phyloP scores from a whole-genome alignment of 1,140 invertebrate genomes.

The Fragariocoptes setiger region DNA sequence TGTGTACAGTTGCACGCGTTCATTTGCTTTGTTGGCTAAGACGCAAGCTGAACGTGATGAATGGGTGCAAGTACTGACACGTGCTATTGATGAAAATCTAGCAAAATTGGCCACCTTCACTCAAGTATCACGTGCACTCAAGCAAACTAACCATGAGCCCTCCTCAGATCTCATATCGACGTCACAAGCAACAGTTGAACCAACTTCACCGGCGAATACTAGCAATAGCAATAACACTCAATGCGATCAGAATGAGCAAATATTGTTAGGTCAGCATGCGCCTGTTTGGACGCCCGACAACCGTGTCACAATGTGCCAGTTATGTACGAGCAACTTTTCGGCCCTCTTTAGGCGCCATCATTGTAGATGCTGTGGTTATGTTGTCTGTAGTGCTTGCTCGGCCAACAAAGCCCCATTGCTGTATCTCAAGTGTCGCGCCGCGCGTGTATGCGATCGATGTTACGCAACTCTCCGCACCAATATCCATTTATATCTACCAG shows the following conservation, averaged over 20 bases:
- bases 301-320: slow-evolving; percentile 34
- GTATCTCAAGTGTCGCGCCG: slow-evolving; percentile 26
- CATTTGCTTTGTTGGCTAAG: slow-evolving; percentile 30
- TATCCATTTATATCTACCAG: slow-evolving; percentile 2
- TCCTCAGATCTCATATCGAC: not conserved
- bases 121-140: not conserved
- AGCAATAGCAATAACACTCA: not conserved
- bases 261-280: slow-evolving; percentile 17
- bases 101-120: slow-evolving; percentile 22
- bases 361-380: slow-evolving; percentile 37
- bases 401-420: slow-evolving; percentile 29
- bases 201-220: not conserved
- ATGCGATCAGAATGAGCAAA: not conserved
- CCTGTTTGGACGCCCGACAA: slow-evolving; percentile 33
- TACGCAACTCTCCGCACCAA: slow-evolving; percentile 17
- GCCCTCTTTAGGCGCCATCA: slow-evolving; percentile 37
- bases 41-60: slow-evolving; percentile 25
- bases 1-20: slow-evolving; percentile 27
- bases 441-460: slow-evolving; percentile 27
- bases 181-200: not conserved
- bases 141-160: not conserved
- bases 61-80: slow-evolving; percentile 30
- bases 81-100: slow-evolving; percentile 27
- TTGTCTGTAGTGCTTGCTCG: slow-evolving; percentile 34
- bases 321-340: slow-evolving; percentile 34